Conservation (phyloP, 2,797 vertebrate genomes). For the Oryzias dopingdopingensis region DNA sequence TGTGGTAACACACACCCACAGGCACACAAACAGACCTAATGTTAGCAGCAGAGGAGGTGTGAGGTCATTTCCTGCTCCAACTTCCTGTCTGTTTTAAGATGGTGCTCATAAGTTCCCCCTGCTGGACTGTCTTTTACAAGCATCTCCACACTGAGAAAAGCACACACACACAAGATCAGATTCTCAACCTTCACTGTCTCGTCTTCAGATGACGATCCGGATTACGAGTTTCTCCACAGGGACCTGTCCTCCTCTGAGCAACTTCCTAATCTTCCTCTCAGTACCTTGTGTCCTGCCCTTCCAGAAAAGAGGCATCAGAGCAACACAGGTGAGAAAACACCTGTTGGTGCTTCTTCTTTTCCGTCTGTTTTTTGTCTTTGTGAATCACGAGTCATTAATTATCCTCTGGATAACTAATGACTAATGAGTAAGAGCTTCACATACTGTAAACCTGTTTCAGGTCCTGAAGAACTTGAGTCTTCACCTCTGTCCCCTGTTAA, state of each 20-base stretch:
- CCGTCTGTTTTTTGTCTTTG: not conserved
- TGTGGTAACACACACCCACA: conserved; percentile 35
- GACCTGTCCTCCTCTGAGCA: conserved; percentile 86
- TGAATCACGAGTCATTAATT: conserved; percentile 3
- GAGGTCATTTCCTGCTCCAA: not conserved
- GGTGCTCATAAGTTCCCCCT: conserved; percentile 25
- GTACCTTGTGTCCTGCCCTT: conserved; percentile 78
- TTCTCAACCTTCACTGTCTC: conserved; percentile 3
- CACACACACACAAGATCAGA: not conserved
- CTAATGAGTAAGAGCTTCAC: conserved; percentile 37
- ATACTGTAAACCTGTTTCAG: conserved; percentile 81
- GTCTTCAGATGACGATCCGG: conserved; percentile 84
- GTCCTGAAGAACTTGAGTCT: conserved; percentile 72
- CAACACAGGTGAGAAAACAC: conserved; percentile 31
- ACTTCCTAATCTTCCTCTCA: conserved; percentile 73
- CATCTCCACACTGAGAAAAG: not conserved
- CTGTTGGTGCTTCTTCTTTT: not conserved
- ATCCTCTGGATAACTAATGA: too few species aligned
- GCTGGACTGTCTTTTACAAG: conserved; percentile 7
- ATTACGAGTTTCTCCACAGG: conserved; percentile 90
- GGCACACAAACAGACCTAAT: conserved; percentile 8
- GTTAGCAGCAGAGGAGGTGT: too few species aligned
- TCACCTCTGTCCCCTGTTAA: conserved; percentile 68
- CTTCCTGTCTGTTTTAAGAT: conserved; percentile 1
- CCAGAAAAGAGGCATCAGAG: conserved; percentile 87